Evolutionary conservation across 1,140 invertebrate genomes (phyloP).

Genomic region (Drosophila pandora): DNA sequence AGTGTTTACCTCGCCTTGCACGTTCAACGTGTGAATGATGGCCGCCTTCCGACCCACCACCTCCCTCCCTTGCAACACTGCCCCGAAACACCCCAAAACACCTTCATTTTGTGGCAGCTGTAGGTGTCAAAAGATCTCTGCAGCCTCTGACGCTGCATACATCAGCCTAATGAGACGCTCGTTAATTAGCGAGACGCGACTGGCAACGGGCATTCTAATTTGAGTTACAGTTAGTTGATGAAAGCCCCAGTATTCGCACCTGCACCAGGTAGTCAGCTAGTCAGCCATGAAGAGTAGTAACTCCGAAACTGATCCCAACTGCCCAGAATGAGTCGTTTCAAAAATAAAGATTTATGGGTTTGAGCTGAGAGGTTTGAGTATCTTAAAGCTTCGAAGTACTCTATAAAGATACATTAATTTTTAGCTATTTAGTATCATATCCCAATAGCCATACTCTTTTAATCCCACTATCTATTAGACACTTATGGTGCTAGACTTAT

Average conservation of each 20-base stretch:
- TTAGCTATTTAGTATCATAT: not conserved
- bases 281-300: not conserved
- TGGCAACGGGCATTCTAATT: slow-evolving; percentile 20
- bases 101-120: not conserved
- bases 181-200: slow-evolving; percentile 57
- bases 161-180: slow-evolving; percentile 65
- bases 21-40: slow-evolving; percentile 65
- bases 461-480: not conserved
- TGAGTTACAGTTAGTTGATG: slow-evolving; percentile 54
- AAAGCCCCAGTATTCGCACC: slow-evolving; percentile 6
- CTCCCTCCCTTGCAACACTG: not conserved
- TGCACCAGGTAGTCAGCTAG: not conserved
- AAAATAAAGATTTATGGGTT: slow-evolving; percentile 23
- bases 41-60: slow-evolving; percentile 18
- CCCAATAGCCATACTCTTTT: not conserved
- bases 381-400: not conserved
- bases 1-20: slow-evolving; percentile 48
- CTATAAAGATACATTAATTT: not conserved
- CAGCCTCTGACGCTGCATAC: slow-evolving; percentile 49
- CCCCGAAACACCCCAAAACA: too few species aligned
- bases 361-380: not conserved
- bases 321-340: not conserved
- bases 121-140: slow-evolving; percentile 63
- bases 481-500: not conserved
- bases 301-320: not conserved